Base-by-base conservation (phyloP, 2,888 invertebrate species). In the Dastarcus helophoroides region DNA sequence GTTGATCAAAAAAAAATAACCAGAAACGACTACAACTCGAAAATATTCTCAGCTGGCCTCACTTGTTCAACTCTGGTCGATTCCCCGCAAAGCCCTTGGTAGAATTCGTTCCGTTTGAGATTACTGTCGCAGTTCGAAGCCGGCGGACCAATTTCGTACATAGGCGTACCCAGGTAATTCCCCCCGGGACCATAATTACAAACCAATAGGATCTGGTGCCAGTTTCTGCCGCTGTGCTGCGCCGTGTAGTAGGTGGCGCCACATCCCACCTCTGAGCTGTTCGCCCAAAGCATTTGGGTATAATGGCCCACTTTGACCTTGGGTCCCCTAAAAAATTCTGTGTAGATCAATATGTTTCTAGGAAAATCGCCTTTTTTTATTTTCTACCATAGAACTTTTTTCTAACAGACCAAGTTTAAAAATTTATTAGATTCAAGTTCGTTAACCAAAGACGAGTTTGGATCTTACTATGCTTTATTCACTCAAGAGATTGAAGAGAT, bases 161-260 rank as follows among this genome's bases (percentile, higher is more conserved):
- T 41, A 1, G 59, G 54, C 3, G 35, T 27, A n/a, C 51, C 53
- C 13, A 56, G 31, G 37, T 53, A 55, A 33, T 58, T 58, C 11
- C 59, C 60, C 9, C 55, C 57, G 3, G 58, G 58, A 11, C 53
- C 56, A 33, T 60, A 60, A 40, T 60, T 58, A 30, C 60, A 60
- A 4, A 51, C 58, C 10, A 58, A 44, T n/a, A 56, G 26, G 3
- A 56, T 31, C 28, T 53, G 47, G 36, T 58, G 44, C 53, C 54
- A 58, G 19, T 35, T 46, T 12, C 23, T 28, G 1, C 35, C 22
- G 8, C 36, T 27, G 9, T 31, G 22, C 11, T 40, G 32, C 14
- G 33, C 15, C 9, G 51, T 51, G 36, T 56, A 60, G 22, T 44
- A 51, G 11, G 49, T 41, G 8, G 48, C 36, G 2, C 53, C 59